Conservation (phyloP, 2,797 vertebrate species). For the Cossypha dichroa region DNA sequence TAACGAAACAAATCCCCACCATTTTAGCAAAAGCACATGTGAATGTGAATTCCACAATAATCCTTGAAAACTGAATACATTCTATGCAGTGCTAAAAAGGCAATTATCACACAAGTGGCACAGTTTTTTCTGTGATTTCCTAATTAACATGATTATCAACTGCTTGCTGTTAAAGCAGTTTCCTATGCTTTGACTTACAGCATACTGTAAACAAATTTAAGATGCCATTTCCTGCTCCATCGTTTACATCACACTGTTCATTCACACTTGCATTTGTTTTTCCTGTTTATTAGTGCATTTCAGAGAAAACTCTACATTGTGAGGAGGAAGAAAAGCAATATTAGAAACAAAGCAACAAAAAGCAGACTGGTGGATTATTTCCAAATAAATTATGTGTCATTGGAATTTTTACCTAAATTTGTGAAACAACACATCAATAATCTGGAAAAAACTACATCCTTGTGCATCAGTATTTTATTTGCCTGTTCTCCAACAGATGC, state of each 20-base stretch:
- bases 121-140: conserved; percentile 27
- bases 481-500: conserved; percentile 21
- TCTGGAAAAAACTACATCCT: background rate
- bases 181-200: conserved; percentile 48
- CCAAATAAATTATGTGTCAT: background rate
- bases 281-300: background rate
- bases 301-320: background rate
- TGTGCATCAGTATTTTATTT: background rate
- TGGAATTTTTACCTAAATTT: background rate
- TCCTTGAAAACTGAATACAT: conserved; percentile 9
- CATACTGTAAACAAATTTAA: conserved; percentile 27
- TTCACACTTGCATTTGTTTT: conserved; percentile 35
- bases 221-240: conserved; percentile 41
- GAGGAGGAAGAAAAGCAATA: background rate
- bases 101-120: conserved; percentile 39
- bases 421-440: background rate
- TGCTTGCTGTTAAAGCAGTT: conserved; percentile 53
- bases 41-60: background rate
- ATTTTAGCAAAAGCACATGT: background rate
- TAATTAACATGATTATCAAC: conserved; percentile 57
- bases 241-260: conserved; percentile 45
- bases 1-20: background rate
- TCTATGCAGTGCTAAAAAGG: conserved; percentile 52
- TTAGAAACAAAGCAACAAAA: background rate
- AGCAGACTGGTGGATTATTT: conserved; percentile 2